These are phyloP conservation scores for Brachionichthys hirsutus DNA, from an alignment of 2,113 vertebrate genomes.

Conservation along the genomic window DNA sequence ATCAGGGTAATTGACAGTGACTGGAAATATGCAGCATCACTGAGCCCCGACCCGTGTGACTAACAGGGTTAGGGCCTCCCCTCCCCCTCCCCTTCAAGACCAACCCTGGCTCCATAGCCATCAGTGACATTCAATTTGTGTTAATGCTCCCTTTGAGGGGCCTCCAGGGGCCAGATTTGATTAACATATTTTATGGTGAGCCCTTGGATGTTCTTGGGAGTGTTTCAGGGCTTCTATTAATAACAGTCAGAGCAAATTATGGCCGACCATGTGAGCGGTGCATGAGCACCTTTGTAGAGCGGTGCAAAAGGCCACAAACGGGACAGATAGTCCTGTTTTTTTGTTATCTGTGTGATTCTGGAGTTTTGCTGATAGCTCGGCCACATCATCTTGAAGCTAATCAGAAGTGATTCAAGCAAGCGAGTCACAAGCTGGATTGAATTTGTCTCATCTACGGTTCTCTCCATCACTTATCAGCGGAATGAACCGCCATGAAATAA, in stretches of 20 bases:
- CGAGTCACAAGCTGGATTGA: constrained; percentile 63
- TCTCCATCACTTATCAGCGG: constrained; percentile 62
- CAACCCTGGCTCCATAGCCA: constrained; percentile 69
- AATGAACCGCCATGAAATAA: constrained; percentile 58
- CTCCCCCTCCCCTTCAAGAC: constrained; percentile 67
- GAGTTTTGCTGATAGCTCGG: constrained; percentile 42
- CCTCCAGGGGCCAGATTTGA: constrained; percentile 70
- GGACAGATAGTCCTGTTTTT: constrained; percentile 57
- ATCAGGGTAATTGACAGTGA: constrained; percentile 81
- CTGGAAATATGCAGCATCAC: constrained; percentile 82
- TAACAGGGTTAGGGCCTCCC: constrained; percentile 79
- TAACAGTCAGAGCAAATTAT: constrained; percentile 73
- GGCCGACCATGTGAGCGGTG: constrained; percentile 47
- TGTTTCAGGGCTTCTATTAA: constrained; percentile 63
- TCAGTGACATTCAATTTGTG: constrained; percentile 78
- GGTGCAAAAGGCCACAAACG: constrained; percentile 47
- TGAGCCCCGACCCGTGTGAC: constrained; percentile 78
- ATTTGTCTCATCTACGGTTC: constrained; percentile 74
- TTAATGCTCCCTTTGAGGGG: constrained; percentile 73
- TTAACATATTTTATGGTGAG: constrained; percentile 75
- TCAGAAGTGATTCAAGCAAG: constrained; percentile 74
- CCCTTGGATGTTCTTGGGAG: constrained; percentile 54
- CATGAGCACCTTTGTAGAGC: constrained; percentile 37
- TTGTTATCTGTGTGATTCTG: constrained; percentile 40
- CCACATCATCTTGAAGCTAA: constrained; percentile 70